A percentile compares a stretch with the other conserved stretches of the same genome.
Evolutionary conservation across 2,113 vertebrate species (phyloP).

Genomic region (Myiopsitta monachus): DNA sequence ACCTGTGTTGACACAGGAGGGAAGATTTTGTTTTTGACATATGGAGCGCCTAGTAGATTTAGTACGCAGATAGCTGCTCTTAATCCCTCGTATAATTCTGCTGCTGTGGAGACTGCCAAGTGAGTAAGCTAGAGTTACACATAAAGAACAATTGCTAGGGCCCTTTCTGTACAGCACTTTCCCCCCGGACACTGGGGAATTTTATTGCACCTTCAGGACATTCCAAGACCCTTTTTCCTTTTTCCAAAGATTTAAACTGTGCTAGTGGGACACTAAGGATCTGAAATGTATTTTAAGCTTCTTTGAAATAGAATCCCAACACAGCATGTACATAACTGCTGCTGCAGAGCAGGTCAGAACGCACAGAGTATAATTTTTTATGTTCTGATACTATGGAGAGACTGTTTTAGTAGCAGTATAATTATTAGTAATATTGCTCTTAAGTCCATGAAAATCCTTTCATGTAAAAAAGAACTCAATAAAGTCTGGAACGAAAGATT

Average conservation of each 20-base stretch:
- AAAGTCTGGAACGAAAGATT: background rate
- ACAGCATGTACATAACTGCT: background rate
- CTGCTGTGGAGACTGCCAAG: background rate
- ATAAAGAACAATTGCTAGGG: background rate
- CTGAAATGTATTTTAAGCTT: background rate
- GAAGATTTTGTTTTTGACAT: background rate
- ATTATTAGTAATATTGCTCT: background rate
- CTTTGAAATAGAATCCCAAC: background rate
- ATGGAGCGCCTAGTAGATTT: background rate
- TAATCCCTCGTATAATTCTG: background rate
- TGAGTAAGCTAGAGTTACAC: background rate
- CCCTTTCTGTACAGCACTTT: background rate
- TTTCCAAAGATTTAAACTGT: background rate
- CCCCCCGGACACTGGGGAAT: background rate
- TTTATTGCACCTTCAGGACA: background rate
- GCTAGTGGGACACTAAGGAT: background rate
- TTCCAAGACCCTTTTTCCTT: background rate
- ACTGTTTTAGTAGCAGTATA: background rate
- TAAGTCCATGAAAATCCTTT: background rate
- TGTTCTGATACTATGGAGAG: background rate
- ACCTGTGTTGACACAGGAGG: background rate
- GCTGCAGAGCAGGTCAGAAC: background rate
- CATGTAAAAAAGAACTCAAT: background rate
- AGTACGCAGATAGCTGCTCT: background rate
- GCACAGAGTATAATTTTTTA: background rate